A percentile compares a stretch with the other conserved stretches of the same genome.
phyloP scores from a whole-genome alignment of 1,140 invertebrate species.

The Araneus ventricosus region DNA sequence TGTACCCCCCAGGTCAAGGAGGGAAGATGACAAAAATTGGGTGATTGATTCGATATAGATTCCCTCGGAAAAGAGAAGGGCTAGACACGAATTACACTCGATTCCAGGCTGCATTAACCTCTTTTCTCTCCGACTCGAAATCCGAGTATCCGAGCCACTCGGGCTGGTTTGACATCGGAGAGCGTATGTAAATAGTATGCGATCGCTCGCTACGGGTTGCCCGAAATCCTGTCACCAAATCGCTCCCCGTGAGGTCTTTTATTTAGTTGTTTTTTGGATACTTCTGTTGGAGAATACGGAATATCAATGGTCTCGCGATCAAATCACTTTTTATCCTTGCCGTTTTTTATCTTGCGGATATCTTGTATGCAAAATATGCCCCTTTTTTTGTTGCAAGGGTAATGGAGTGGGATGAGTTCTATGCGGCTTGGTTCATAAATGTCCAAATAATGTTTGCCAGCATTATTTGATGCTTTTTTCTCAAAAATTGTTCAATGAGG shows the following conservation, averaged over 20 bases:
- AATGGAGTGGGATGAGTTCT: no score
- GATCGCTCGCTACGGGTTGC: slow-evolving; percentile 35
- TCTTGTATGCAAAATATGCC: neutral
- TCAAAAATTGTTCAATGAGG: no score
- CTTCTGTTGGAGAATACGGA: neutral
- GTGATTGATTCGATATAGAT: slow-evolving; percentile 75
- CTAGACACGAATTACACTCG: slow-evolving; percentile 68
- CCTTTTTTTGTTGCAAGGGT: neutral
- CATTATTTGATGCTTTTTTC: no score
- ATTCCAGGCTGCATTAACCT: slow-evolving; percentile 69
- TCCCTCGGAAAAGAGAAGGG: slow-evolving; percentile 37
- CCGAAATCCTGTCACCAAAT: slow-evolving; percentile 67
- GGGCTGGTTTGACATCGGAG: slow-evolving; percentile 54
- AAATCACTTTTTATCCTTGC: neutral
- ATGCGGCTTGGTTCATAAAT: no score
- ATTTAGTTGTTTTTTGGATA: neutral
- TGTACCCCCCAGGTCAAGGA: neutral
- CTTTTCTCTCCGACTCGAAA: slow-evolving; percentile 58
- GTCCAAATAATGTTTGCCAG: no score
- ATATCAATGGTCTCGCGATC: slow-evolving; percentile 17
- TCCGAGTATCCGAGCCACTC: slow-evolving; percentile 32
- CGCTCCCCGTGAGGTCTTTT: neutral
- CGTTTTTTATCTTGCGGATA: neutral
- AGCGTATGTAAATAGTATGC: slow-evolving; percentile 73
- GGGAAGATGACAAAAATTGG: slow-evolving; percentile 65